These are phyloP conservation scores for Thalassoma bifasciatum DNA, from an alignment of 2,113 vertebrate genomes.

Conservation along the genomic window DNA sequence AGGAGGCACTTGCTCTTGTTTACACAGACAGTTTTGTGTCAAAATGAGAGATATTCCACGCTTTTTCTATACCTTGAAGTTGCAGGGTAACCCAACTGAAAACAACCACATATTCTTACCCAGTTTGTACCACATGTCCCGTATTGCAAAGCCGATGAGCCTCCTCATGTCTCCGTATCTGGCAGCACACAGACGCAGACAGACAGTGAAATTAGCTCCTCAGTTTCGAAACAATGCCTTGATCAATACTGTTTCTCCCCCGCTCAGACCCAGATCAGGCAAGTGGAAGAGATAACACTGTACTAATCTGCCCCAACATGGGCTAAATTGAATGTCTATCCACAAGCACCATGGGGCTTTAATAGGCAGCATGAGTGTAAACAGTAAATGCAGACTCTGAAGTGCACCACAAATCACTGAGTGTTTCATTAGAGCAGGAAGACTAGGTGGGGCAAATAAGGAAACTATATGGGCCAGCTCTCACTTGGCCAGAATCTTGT, in stretches of 20 bases:
- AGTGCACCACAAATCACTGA: conserved; percentile 55
- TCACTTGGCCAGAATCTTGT: conserved; percentile 96
- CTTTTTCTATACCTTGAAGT: background rate
- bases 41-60: background rate
- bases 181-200: conserved; percentile 16
- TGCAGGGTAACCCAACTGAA: background rate
- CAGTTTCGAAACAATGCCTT: conserved; percentile 11
- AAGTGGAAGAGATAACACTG: conserved; percentile 32
- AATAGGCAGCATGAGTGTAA: conserved; percentile 48
- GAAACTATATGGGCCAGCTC: conserved; percentile 54
- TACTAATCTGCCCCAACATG: conserved; percentile 25
- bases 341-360: conserved; percentile 33
- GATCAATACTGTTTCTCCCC: conserved; percentile 54
- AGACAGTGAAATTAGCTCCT: conserved; percentile 4
- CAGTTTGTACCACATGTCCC: conserved; percentile 98
- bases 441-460: conserved; percentile 43
- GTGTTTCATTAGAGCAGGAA: conserved; percentile 46
- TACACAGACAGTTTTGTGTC: background rate
- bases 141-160: conserved; percentile 95
- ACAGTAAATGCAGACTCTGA: conserved; percentile 36
- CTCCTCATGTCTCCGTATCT: conserved; percentile 96
- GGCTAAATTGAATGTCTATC: conserved; percentile 44
- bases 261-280: conserved; percentile 5
- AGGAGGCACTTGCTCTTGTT: background rate
- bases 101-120: conserved; percentile 81